These are phyloP conservation scores for Megaptera novaeangliae DNA, from an alignment of 2,113 vertebrate genomes.

Conservation along the genomic window DNA sequence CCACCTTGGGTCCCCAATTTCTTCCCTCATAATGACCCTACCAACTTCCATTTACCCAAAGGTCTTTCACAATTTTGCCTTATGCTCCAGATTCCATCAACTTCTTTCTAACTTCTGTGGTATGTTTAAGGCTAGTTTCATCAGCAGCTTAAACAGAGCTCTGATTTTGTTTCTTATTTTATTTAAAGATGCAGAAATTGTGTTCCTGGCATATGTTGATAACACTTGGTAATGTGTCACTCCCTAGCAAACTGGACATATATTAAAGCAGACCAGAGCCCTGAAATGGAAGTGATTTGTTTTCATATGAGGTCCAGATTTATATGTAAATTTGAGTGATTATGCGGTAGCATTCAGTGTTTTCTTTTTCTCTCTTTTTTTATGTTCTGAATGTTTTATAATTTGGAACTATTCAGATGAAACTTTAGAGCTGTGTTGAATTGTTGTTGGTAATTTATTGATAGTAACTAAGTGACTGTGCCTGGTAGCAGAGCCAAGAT, in stretches of 20 bases:
- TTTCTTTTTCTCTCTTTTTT: background rate
- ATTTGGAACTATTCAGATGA: conserved; percentile 55
- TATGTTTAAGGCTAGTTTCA: background rate
- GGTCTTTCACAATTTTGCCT: background rate
- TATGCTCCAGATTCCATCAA: background rate
- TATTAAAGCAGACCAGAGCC: background rate
- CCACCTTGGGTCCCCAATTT: background rate
- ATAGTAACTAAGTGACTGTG: conserved; percentile 40
- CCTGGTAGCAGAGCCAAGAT: background rate
- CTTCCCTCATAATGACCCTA: background rate
- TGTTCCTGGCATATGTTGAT: background rate
- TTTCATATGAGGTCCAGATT: background rate
- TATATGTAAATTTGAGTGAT: background rate
- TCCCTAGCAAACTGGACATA: background rate
- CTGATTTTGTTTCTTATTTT: background rate
- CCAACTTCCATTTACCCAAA: background rate
- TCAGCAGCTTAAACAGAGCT: background rate
- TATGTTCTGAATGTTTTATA: background rate
- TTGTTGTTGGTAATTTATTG: conserved; percentile 44
- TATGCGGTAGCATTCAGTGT: background rate
- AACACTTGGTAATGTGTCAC: background rate
- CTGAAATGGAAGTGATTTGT: background rate
- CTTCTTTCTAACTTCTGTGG: background rate
- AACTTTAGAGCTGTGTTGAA: conserved; percentile 21
- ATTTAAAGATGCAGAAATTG: background rate